These are phyloP conservation scores for Marcusenius ussheri DNA, from an alignment of 2,113 vertebrate genomes.

Conservation along the genomic window DNA sequence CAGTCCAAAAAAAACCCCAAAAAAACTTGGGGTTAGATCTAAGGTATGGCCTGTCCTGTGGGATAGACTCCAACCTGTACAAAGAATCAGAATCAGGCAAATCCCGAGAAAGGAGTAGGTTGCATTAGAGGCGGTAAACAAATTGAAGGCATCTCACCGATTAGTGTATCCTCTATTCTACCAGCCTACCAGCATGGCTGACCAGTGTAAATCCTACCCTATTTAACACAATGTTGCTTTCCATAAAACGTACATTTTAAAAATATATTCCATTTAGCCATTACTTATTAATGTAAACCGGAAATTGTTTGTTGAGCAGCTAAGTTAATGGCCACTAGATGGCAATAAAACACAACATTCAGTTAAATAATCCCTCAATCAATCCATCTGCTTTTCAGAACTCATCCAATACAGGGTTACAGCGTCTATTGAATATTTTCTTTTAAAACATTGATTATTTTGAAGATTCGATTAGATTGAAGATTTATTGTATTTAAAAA, in stretches of 20 bases:
- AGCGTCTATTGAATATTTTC: background rate
- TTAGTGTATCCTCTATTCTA: no score
- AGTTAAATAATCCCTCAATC: background rate
- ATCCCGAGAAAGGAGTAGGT: background rate
- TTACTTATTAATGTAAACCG: background rate
- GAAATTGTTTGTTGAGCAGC: background rate
- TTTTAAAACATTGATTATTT: background rate
- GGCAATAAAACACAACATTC: background rate
- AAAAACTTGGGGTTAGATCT: background rate
- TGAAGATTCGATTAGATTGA: background rate
- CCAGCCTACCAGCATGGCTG: no score
- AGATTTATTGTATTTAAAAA: background rate
- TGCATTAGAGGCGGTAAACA: background rate
- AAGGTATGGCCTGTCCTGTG: background rate
- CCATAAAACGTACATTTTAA: background rate
- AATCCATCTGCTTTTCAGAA: background rate
- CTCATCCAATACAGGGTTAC: background rate
- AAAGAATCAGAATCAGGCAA: background rate
- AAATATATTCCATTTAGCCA: background rate
- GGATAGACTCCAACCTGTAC: background rate
- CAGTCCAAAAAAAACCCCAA: background rate
- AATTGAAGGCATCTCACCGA: no score
- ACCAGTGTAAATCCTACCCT: no score
- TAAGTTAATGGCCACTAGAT: constrained; percentile 6
- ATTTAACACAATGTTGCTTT: background rate